Conservation (phyloP, 1,140 invertebrate species). For the Magallana angulata region DNA sequence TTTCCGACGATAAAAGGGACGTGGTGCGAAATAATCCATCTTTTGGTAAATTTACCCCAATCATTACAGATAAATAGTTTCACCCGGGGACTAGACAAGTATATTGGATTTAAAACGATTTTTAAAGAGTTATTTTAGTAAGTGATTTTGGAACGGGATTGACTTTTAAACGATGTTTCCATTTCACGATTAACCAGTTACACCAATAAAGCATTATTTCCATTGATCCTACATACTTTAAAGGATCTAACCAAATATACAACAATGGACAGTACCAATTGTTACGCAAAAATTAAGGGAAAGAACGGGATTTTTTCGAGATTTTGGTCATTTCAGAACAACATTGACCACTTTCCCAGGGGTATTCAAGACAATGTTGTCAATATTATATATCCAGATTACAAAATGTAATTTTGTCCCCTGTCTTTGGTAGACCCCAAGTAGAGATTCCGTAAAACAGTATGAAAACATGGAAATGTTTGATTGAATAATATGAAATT, state of each 20-base stretch:
- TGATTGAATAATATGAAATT: no score
- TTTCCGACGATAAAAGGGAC: no score
- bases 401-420: neutral
- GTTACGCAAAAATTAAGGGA: neutral
- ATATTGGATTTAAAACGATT: constrained; percentile 12
- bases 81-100: neutral
- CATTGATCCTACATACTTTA: neutral
- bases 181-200: constrained; percentile 16
- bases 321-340: neutral
- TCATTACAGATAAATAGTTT: neutral
- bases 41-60: no score
- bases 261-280: neutral
- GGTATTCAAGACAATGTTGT: constrained; percentile 25
- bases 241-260: neutral
- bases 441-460: no score
- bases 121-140: constrained; percentile 18
- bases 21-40: no score
- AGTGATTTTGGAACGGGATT: constrained; percentile 15
- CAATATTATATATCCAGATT: constrained; percentile 11
- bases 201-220: constrained; percentile 6
- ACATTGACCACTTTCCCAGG: constrained; percentile 2
- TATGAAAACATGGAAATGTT: no score
- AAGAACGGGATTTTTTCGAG: neutral
- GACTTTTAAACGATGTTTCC: neutral
- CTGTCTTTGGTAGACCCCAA: no score